A percentile compares a stretch with the other conserved stretches of the same genome.
These are phyloP conservation scores for Cochlearius cochlearius DNA, from an alignment of 2,113 vertebrate genomes.

Conservation along the genomic window DNA sequence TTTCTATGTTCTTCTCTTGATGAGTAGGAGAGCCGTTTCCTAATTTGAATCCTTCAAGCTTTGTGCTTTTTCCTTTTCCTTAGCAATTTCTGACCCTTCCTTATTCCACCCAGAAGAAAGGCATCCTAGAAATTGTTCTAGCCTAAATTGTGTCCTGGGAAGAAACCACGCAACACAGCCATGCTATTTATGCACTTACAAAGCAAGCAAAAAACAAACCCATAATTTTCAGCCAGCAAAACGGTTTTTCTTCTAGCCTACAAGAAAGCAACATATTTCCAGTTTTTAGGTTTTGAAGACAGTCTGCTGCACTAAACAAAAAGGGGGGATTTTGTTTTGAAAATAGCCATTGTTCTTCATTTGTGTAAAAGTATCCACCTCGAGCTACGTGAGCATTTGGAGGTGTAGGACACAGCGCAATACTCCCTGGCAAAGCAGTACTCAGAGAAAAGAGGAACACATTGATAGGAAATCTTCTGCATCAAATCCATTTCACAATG, in stretches of 20 bases:
- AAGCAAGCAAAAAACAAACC: not conserved
- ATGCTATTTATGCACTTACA: not conserved
- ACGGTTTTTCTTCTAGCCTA: not conserved
- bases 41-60: not conserved
- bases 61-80: not conserved
- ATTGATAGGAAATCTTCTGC: not conserved
- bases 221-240: not conserved
- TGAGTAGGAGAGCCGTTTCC: not conserved
- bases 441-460: not conserved
- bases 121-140: not conserved
- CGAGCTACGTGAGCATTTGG: not conserved
- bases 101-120: not conserved
- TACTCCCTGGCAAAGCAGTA: not conserved
- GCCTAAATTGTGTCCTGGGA: not conserved
- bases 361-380: not conserved
- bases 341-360: not conserved
- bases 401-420: not conserved
- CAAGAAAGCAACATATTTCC: not conserved
- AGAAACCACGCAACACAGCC: not conserved
- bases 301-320: not conserved
- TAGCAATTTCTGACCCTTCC: not conserved
- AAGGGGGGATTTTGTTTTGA: not conserved
- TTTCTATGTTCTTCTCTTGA: not conserved
- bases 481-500: slow-evolving; percentile 22
- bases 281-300: not conserved